These are phyloP conservation scores for Uria lomvia DNA, from an alignment of 2,113 vertebrate species.

Conservation along the genomic window DNA sequence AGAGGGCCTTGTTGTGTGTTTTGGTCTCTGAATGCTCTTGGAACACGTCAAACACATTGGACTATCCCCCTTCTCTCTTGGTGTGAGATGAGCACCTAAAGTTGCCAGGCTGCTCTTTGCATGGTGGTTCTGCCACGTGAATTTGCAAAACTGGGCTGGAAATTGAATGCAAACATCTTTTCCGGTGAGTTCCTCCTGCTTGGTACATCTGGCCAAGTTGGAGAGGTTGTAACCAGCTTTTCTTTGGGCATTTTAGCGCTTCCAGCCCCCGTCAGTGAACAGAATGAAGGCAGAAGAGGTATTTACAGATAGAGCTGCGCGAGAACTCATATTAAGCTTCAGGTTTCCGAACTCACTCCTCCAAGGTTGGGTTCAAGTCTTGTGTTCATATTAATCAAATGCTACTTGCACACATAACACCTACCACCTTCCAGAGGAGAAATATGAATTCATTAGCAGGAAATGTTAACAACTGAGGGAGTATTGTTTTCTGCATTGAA, in stretches of 20 bases:
- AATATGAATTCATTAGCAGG: neutral
- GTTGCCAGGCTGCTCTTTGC: neutral
- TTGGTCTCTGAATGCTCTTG: neutral
- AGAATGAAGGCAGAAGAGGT: neutral
- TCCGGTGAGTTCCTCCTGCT: neutral
- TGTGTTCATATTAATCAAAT: neutral
- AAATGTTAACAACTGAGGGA: neutral
- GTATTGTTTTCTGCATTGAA: neutral
- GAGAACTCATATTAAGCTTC: neutral
- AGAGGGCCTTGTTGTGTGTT: neutral
- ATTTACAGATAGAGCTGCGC: neutral
- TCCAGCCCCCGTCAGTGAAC: neutral
- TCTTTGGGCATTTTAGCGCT: neutral
- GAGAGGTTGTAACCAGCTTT: neutral
- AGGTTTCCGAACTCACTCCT: neutral
- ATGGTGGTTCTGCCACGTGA: neutral
- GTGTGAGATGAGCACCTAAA: neutral
- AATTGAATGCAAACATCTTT: neutral
- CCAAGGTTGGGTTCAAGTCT: neutral
- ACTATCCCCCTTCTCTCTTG: too few relatives aligned
- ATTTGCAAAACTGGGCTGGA: neutral
- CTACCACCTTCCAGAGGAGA: neutral
- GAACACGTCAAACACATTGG: accelerated
- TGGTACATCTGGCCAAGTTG: neutral
- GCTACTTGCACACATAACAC: neutral